A percentile compares a stretch with the other conserved stretches of the same genome.
Conservation (phyloP, 30 jellyfish, hydroid and myxozoan species). For the Turritopsis dohrnii region DNA sequence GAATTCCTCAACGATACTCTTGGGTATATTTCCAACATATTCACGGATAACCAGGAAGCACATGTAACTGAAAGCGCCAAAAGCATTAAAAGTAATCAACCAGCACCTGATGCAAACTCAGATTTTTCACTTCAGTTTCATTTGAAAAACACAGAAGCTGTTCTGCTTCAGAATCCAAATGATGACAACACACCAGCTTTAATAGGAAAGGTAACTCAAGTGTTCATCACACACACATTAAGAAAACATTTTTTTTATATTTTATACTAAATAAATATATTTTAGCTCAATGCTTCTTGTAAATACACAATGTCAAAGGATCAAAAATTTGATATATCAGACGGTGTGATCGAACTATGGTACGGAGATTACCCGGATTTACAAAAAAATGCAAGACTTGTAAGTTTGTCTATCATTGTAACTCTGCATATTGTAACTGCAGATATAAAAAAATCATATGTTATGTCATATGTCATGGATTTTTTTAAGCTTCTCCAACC, state of each 20-base stretch:
- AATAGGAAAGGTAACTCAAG: conserved; percentile 3
- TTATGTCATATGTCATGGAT: background rate
- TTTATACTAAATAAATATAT: too few species aligned
- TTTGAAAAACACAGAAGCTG: conserved; percentile 17
- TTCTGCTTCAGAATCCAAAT: conserved; percentile 23
- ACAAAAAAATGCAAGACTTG: conserved; percentile 9
- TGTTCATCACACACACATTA: background rate
- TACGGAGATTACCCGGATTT: conserved; percentile 12
- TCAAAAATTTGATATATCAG: conserved; percentile 3
- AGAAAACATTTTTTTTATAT: too few species aligned
- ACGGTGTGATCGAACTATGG: background rate
- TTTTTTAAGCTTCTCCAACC: conserved; percentile 14
- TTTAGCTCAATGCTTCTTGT: background rate
- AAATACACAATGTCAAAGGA: background rate
- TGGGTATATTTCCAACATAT: background rate
- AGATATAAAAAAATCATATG: too few species aligned
- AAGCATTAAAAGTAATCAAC: background rate
- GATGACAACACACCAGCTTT: conserved; percentile 15
- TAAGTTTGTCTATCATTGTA: background rate
- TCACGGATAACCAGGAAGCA: background rate
- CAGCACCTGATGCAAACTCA: background rate
- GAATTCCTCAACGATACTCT: conserved; percentile 9
- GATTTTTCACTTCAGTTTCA: background rate
- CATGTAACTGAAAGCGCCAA: background rate
- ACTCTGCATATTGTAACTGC: too few species aligned